Base-by-base conservation (phyloP, 2,888 invertebrate species). In the Andrena flavipes region DNA sequence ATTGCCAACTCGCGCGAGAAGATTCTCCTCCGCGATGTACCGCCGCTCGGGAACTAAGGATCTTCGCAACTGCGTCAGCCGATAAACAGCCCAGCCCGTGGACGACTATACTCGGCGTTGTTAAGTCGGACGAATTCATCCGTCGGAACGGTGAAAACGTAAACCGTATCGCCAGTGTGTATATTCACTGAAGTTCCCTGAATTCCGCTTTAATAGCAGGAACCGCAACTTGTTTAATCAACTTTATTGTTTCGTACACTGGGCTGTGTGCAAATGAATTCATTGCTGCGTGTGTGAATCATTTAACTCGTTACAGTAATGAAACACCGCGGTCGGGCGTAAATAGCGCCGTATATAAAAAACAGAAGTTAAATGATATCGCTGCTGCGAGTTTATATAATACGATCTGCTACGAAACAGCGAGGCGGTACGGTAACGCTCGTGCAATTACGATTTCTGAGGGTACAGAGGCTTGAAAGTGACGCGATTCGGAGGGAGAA, bases 201-300 rank as follows among this genome's bases (percentile, higher is more conserved):
- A 56, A 56, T 56, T 56, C 23, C 23, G 56, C 8, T 56, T 56
- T 59, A 70, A 70, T 59, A n/a, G 42, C 29, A 29, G 59, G 35
- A 48, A 29, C 20, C n/a, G 29, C 29, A 26, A 59, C n/a, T 70
- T 48, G 59, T 70, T 70, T 59, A 59, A 70, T 70, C 69, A 48
- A 70, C 59, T 56, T 70, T 13, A 56, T 69, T 35, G 7, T 42
- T 26, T 42, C 54, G 59, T 59, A 16, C n/a, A 10, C 10, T 10
- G 54, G 10, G 13, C 13, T 10, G 56, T 1, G 42, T 56, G 20
- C 56, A 69, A 69, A 69, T 69, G 48, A 69, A 69, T 69, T 69
- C 69, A 29, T 69, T 59, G 33, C n/a, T 20, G 35, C 23, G 29
- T 30, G 59, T 30, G 59, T 70, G 59, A 70, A 70, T 70, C 33